phyloP scores from a whole-genome alignment of 2,888 invertebrate species.

The Acanthosepion lycidas region DNA sequence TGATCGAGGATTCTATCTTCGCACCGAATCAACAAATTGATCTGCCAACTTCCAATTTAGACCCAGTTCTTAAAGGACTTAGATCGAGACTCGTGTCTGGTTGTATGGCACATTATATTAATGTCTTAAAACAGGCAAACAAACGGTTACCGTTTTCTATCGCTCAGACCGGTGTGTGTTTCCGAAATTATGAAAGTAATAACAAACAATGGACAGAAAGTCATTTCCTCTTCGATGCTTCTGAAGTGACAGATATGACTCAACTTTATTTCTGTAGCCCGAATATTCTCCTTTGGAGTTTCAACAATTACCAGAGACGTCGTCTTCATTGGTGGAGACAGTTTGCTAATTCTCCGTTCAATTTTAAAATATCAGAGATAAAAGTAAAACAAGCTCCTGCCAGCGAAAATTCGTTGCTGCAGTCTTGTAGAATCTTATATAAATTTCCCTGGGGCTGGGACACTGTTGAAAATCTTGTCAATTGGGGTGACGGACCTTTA shows the following conservation, averaged over 20 bases:
- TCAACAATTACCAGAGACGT: background rate
- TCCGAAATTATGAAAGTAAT: conserved; percentile 39
- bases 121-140: conserved; percentile 50
- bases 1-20: conserved; percentile 35
- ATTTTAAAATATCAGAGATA: conserved; percentile 55
- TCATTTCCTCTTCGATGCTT: conserved; percentile 35
- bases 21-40: background rate
- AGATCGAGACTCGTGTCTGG: background rate
- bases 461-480: conserved; percentile 62
- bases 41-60: background rate
- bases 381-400: conserved; percentile 50
- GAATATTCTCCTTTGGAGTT: background rate
- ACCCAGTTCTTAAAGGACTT: background rate
- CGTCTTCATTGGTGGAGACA: conserved; percentile 50
- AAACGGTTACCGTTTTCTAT: conserved; percentile 52
- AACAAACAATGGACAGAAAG: background rate
- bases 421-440: conserved; percentile 58
- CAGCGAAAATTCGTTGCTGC: conserved; percentile 49
- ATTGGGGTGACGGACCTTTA: conserved; percentile 57
- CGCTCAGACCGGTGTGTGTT: conserved; percentile 51
- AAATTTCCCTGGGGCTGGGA: conserved; percentile 66
- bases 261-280: background rate
- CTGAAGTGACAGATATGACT: background rate
- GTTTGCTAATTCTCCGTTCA: conserved; percentile 64
- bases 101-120: conserved; percentile 48